A percentile compares a stretch with the other conserved stretches of the same genome.
These are phyloP conservation scores for Drosophila repleta DNA, from an alignment of 1,140 invertebrate species.

Conservation along the genomic window DNA sequence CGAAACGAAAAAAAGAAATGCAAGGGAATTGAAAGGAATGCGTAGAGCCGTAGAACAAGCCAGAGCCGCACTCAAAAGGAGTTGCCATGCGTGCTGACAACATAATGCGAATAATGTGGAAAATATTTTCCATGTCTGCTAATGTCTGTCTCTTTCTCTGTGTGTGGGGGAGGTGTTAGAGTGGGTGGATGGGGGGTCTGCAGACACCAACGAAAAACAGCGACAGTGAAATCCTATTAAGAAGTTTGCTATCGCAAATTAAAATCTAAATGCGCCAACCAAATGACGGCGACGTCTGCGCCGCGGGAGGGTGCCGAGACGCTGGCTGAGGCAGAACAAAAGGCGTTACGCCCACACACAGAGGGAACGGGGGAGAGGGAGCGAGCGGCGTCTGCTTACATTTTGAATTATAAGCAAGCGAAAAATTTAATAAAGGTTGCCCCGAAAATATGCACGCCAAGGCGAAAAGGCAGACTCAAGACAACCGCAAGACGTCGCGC, in stretches of 20 bases:
- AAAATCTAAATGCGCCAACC: slow-evolving; percentile 81
- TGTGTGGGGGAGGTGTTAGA: slow-evolving; percentile 11
- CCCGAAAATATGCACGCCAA: slow-evolving; percentile 48
- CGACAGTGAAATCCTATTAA: slow-evolving; percentile 80
- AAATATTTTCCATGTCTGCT: slow-evolving; percentile 71
- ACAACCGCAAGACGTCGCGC: slow-evolving; percentile 16
- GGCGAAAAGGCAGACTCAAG: slow-evolving; percentile 20
- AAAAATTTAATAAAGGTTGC: slow-evolving; percentile 77
- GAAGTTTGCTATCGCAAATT: slow-evolving; percentile 82
- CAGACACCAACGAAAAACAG: slow-evolving; percentile 14
- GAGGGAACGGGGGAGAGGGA: no score
- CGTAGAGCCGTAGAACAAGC: neutral
- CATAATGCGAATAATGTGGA: slow-evolving; percentile 67
- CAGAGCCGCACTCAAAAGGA: slow-evolving; percentile 19
- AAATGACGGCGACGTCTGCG: slow-evolving; percentile 72
- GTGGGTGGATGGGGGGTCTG: neutral
- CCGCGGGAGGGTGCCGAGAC: slow-evolving; percentile 1
- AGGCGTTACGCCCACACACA: slow-evolving; percentile 24
- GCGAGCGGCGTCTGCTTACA: slow-evolving; percentile 59
- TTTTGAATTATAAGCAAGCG: slow-evolving; percentile 78
- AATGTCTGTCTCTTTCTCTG: slow-evolving; percentile 6
- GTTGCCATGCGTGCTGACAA: slow-evolving; percentile 60
- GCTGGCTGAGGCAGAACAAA: slow-evolving; percentile 38
- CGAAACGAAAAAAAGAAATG: neutral
- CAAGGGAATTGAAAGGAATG: slow-evolving; percentile 22